A percentile compares a stretch with the other conserved stretches of the same genome.
Evolutionary conservation across 2,888 invertebrate genomes (phyloP).

Genomic region (Archips xylosteana): DNA sequence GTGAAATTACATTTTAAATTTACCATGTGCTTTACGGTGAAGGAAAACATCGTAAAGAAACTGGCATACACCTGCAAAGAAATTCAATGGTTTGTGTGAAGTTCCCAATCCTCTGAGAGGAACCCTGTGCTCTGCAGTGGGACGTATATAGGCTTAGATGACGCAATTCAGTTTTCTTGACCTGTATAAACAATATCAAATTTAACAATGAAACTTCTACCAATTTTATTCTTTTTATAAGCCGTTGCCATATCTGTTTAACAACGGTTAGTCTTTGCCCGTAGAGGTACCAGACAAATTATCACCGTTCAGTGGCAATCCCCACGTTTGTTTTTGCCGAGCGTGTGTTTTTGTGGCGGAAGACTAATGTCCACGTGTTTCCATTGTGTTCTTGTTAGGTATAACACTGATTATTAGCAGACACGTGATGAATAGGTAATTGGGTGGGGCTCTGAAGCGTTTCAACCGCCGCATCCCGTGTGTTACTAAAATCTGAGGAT

Average conservation of each 20-base stretch:
- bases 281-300: constrained; percentile 75
- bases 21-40: too few species aligned
- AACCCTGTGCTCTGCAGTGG: too few species aligned
- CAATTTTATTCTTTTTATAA: neutral
- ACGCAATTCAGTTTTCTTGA: too few species aligned
- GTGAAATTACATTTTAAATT: too few species aligned
- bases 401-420: constrained; percentile 10
- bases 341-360: constrained; percentile 71
- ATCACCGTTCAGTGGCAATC: constrained; percentile 75
- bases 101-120: too few species aligned
- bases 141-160: too few species aligned
- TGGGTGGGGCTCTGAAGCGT: too few species aligned
- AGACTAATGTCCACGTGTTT: constrained; percentile 67
- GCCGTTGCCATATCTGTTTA: neutral
- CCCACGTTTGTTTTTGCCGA: constrained; percentile 82
- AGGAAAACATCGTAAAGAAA: too few species aligned
- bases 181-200: neutral
- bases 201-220: neutral
- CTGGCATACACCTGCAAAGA: too few species aligned
- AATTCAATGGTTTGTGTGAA: too few species aligned
- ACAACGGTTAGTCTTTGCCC: constrained; percentile 61
- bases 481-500: too few species aligned
- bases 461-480: too few species aligned
- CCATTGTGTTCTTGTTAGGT: constrained; percentile 18
- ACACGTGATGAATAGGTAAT: neutral